Conservation (phyloP, 2,888 invertebrate genomes). For the Tetranychus truncatus region DNA sequence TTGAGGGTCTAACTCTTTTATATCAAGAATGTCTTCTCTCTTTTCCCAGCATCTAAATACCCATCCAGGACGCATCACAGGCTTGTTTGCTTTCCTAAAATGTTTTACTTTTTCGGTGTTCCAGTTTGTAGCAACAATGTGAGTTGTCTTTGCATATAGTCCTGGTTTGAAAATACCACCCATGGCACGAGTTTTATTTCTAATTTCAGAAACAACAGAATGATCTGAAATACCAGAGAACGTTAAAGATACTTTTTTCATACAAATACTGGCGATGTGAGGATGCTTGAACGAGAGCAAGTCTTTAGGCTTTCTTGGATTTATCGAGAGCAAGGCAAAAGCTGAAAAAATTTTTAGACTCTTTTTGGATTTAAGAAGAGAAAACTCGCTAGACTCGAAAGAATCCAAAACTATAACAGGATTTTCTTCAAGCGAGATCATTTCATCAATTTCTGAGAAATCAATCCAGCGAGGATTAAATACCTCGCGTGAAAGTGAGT, state of each 20-base stretch:
- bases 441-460: no score
- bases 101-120: not conserved
- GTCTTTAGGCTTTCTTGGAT: not conserved
- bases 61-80: not conserved
- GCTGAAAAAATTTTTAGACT: not conserved
- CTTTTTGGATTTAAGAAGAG: no score
- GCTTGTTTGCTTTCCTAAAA: not conserved
- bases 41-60: not conserved
- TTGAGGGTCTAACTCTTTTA: not conserved
- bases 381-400: no score
- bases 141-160: not conserved
- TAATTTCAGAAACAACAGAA: not conserved
- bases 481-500: no score
- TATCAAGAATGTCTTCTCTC: not conserved
- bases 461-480: no score
- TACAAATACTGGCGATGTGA: not conserved
- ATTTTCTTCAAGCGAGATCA: no score
- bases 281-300: not conserved
- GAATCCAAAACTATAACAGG: no score
- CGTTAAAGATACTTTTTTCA: not conserved
- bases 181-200: not conserved
- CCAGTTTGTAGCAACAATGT: not conserved
- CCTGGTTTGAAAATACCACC: not conserved
- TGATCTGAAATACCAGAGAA: not conserved
- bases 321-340: not conserved